These are phyloP conservation scores for Chrysomallon squamiferum DNA, from an alignment of 1,140 invertebrate genomes.

Conservation along the genomic window DNA sequence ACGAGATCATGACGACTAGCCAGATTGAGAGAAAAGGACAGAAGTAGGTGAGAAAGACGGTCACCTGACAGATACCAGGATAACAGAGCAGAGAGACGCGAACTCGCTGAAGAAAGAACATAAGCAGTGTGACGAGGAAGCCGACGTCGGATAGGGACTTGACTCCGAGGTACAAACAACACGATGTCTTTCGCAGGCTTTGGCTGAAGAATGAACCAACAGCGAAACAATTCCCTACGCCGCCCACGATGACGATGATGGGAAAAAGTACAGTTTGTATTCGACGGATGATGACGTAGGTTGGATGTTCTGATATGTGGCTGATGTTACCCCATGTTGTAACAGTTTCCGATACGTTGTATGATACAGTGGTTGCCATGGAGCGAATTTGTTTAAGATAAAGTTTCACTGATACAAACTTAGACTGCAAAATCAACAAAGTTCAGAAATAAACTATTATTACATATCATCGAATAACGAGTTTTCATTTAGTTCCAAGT, in stretches of 20 bases:
- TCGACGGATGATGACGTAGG: neutral
- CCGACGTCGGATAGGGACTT: constrained; percentile 21
- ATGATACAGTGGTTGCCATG: no score
- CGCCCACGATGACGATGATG: constrained; percentile 31
- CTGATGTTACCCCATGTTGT: no score
- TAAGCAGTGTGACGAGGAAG: constrained; percentile 17
- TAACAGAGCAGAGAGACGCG: neutral
- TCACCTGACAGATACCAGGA: constrained; percentile 14
- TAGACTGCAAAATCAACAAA: no score
- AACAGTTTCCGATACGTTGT: no score
- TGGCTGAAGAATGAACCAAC: constrained; percentile 30
- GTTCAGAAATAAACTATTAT: no score
- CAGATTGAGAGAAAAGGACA: constrained; percentile 19
- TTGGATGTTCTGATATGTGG: neutral
- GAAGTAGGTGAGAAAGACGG: constrained; percentile 18
- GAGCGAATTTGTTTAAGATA: no score
- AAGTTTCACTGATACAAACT: no score
- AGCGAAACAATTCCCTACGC: constrained; percentile 36
- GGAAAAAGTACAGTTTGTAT: constrained; percentile 22
- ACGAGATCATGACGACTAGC: constrained; percentile 15
- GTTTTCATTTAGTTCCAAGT: no score
- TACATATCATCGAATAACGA: no score
- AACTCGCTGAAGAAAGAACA: constrained; percentile 12
- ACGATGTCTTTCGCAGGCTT: constrained; percentile 22
- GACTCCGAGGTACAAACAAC: constrained; percentile 23